Base-by-base conservation (phyloP, 2,797 vertebrate species). In the Anguilla marmorata region DNA sequence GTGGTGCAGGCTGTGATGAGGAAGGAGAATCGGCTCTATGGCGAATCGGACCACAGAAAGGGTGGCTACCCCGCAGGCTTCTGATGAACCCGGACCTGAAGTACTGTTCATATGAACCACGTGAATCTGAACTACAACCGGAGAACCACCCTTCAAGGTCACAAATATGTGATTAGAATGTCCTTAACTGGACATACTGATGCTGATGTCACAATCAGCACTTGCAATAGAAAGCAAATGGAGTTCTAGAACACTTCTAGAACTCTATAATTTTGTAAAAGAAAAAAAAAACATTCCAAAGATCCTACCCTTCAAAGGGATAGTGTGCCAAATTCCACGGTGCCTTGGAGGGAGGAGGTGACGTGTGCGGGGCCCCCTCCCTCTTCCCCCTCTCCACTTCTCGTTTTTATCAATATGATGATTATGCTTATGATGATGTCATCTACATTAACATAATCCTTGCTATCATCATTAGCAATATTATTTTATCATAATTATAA, bases 31-130 rank as follows among this genome's bases (percentile, higher is more conserved):
- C 90, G 91, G 56, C 92, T 96, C 66, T 90, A 90, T 0, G 96
- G 96, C n/a, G 88, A 96, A 92, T 97, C 96, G 0, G 96, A 97
- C 89, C 93, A 91, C 72, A 95, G 96, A 84, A 97, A 97, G 91
- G 93, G 93, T 90, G 93, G 90, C 0, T 94, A 96, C 0, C 93
- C 96, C 2, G 94, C 96, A 0, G 96, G 96, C 0, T 96, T 96
- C 93, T 96, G 91, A 96, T 86, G 24, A 69, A n/a, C 63, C 14
- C 16, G 16, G 16, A 58, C 41, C 41, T 45, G 41, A 45, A 45
- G 41, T 45, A 45, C 41, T 45, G 41, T 45, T 45, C 41, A 45
- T 5, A 45, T 45, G 41, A 45, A 45, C 41, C 27, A 14, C 37
- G 12, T 30, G 37, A 27, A 54, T 27, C 54, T 0, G 16, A 60